Conservation (phyloP, 2,888 invertebrate species). For the Myopa testacea region DNA sequence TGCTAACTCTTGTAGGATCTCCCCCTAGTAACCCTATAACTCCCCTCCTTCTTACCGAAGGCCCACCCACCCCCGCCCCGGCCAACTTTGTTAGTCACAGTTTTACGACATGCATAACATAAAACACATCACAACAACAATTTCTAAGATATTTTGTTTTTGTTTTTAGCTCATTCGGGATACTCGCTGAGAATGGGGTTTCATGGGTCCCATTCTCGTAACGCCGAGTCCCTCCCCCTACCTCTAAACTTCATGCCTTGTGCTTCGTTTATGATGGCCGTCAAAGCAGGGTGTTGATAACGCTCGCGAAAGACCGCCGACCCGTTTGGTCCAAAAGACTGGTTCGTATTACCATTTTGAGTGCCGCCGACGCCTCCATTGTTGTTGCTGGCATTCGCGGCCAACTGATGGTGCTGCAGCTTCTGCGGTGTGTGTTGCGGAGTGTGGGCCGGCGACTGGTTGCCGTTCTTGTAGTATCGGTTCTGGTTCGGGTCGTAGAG, state of each 20-base stretch:
- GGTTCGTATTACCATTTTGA: constrained; percentile 46
- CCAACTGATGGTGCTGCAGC: constrained; percentile 35
- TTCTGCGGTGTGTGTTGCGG: constrained; percentile 61
- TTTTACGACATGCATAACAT: constrained; percentile 24
- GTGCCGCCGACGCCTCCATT: constrained; percentile 44
- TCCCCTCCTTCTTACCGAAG: too few species aligned
- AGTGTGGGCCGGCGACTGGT: constrained; percentile 55
- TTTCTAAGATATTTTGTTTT: background rate
- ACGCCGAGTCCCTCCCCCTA: constrained; percentile 46
- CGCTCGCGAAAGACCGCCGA: constrained; percentile 66
- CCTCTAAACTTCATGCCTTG: constrained; percentile 68
- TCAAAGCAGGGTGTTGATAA: constrained; percentile 67
- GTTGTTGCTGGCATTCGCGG: constrained; percentile 46
- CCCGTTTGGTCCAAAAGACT: constrained; percentile 53
- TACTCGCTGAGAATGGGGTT: too few species aligned
- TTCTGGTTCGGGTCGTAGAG: constrained; percentile 67
- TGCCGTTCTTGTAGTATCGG: constrained; percentile 63
- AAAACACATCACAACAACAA: constrained; percentile 7
- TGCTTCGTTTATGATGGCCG: constrained; percentile 67
- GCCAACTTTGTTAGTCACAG: constrained; percentile 14
- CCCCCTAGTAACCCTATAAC: too few species aligned
- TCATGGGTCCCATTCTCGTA: background rate
- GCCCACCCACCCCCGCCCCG: too few species aligned
- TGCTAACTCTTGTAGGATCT: too few species aligned
- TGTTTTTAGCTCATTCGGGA: too few species aligned